Conservation (phyloP, 2,113 vertebrate species). For the Shinisaurus crocodilurus region DNA sequence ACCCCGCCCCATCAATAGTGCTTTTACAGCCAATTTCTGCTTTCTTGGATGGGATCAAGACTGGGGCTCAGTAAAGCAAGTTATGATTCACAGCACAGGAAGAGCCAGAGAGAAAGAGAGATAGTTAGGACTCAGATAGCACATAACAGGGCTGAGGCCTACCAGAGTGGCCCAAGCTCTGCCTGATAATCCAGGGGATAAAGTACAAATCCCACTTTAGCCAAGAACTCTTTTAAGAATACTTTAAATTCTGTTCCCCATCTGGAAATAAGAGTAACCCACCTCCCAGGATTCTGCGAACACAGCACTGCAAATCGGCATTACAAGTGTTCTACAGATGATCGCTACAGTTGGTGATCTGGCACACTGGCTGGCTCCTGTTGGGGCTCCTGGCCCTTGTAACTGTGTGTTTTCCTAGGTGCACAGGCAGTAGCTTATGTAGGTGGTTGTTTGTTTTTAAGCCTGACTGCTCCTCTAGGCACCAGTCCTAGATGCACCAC, state of each 20-base stretch:
- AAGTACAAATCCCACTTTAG: background rate
- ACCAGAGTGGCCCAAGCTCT: background rate
- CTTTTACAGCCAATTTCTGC: background rate
- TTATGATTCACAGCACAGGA: background rate
- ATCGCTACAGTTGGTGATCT: background rate
- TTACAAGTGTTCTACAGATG: background rate
- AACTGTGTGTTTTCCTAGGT: background rate
- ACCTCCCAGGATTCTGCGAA: background rate
- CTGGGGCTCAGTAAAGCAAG: background rate
- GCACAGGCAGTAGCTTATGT: background rate
- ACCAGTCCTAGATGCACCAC: background rate
- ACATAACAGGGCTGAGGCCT: background rate
- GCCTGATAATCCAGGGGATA: background rate
- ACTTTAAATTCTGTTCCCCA: background rate
- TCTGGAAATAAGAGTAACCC: background rate
- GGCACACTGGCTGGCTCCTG: background rate
- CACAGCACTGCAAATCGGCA: background rate
- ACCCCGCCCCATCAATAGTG: background rate
- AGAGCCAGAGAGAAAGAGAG: background rate
- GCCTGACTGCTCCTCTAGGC: background rate
- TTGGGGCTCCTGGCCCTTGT: background rate
- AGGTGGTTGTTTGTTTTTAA: background rate
- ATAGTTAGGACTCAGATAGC: background rate
- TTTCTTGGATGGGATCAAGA: background rate
- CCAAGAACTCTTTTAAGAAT: background rate